These are phyloP conservation scores for Polietes domitor DNA, from an alignment of 2,888 invertebrate species.

Conservation along the genomic window DNA sequence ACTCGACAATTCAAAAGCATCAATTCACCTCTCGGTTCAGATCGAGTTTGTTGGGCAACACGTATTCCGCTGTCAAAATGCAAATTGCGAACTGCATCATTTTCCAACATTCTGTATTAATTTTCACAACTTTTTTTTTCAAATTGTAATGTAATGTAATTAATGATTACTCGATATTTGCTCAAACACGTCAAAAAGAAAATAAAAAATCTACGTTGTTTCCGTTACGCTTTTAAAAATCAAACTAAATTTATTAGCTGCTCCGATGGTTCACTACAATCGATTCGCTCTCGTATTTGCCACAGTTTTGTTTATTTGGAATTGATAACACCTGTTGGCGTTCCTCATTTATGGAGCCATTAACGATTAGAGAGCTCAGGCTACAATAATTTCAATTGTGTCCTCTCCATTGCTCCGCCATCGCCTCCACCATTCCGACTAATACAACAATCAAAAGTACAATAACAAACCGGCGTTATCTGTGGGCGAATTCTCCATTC, in stretches of 20 bases:
- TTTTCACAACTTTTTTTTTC: too few relatives aligned
- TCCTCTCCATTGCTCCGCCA: neutral
- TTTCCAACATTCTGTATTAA: conserved; percentile 76
- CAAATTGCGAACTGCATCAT: conserved; percentile 77
- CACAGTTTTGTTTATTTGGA: neutral
- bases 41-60: conserved; percentile 74
- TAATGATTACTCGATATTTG: too few relatives aligned
- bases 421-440: neutral
- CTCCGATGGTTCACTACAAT: neutral
- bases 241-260: conserved; percentile 48
- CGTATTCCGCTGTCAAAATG: conserved; percentile 80
- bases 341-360: conserved; percentile 4
- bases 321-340: conserved; percentile 46
- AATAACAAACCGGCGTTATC: neutral
- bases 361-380: conserved; percentile 31
- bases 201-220: conserved; percentile 27
- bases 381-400: neutral
- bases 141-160: too few relatives aligned
- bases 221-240: conserved; percentile 31
- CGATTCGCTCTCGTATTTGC: conserved; percentile 10
- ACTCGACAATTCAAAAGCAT: neutral
- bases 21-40: conserved; percentile 76
- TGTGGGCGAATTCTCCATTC: neutral
- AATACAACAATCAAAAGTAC: neutral
- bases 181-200: too few relatives aligned